phyloP scores from a whole-genome alignment of 2,888 invertebrate genomes.

The Nomada hirtipes region DNA sequence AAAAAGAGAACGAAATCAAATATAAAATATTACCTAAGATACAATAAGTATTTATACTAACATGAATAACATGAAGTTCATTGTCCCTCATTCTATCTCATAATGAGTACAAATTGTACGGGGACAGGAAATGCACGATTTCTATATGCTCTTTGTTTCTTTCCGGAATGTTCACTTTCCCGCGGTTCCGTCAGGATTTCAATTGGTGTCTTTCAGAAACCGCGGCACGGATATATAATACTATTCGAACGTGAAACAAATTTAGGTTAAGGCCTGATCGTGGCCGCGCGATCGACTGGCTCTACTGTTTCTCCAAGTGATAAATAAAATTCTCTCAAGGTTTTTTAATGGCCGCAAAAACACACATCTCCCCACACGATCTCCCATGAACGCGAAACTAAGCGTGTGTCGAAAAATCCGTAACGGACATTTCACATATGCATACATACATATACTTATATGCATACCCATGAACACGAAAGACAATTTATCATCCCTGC shows the following conservation, averaged over 20 bases:
- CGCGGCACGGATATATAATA: slow-evolving; percentile 37
- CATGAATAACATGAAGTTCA: background rate
- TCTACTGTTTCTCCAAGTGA: slow-evolving; percentile 27
- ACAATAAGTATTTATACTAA: background rate
- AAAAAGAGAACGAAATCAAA: background rate
- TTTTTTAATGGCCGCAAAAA: background rate
- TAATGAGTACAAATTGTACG: background rate
- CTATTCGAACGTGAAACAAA: slow-evolving; percentile 71
- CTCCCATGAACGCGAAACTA: too few relatives aligned
- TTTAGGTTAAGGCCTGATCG: slow-evolving; percentile 76
- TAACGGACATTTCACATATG: background rate
- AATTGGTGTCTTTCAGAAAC: slow-evolving; percentile 38
- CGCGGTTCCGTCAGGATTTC: background rate
- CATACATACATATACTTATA: background rate
- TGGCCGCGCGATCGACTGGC: slow-evolving; percentile 53
- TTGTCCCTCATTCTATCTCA: background rate
- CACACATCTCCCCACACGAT: too few relatives aligned
- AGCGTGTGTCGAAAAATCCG: background rate
- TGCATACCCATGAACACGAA: background rate
- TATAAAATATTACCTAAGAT: too few relatives aligned
- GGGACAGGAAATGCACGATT: background rate
- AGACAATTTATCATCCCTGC: background rate
- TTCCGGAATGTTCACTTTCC: slow-evolving; percentile 44
- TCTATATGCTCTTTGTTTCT: slow-evolving; percentile 5
- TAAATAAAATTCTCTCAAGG: slow-evolving; percentile 48